Evolutionary conservation across 2,888 invertebrate genomes (phyloP), one percentile per base, ranked within the genome.

Genomic region (Drosophila affinis): DNA sequence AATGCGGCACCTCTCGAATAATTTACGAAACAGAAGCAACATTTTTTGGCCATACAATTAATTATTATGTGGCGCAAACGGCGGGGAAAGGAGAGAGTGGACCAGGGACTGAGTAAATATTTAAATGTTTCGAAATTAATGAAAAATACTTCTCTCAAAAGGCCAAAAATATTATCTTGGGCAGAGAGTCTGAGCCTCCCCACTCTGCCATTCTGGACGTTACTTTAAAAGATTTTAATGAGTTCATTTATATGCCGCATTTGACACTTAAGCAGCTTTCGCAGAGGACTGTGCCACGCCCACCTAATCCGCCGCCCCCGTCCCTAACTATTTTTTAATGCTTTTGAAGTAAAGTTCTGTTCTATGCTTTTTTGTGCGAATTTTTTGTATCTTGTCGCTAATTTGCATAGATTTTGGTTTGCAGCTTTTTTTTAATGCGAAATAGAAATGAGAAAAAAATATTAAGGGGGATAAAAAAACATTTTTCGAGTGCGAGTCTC

Each of bases 231-330:
- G n/a, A n/a, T 70, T 73, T 76, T 88, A 87, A 87, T 87, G 87
- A 87, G 84, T 88, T 87, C 78, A 88, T 87, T 88, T 87, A 87
- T 84, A 87, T 87, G 88, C 86, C 85, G 72, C 70, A 76, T 75
- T 79, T 39, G 76, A 67, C 62, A 46, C 51, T 71, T 71, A 56
- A 68, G 57, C 57, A 45, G 39, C 68, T 45, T 45, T 6, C 3
- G 56, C 4, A 47, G 10, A 14, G 39, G 17, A 63, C 24, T 24
- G 24, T 77, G 60, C 64, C 54, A 65, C 60, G 62, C 32, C 29
- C 62, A 39, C 29, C 34, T 45, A 21, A 39, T 47, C 62, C 52
- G 9, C 17, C 24, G 53, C 62, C 52, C 21, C 24, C 48, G 4
- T 21, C 54, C 63, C 29, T 61, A 69, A 62, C 72, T 68, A 62